phyloP scores from a whole-genome alignment of 2,797 vertebrate genomes.

The Fringilla coelebs region DNA sequence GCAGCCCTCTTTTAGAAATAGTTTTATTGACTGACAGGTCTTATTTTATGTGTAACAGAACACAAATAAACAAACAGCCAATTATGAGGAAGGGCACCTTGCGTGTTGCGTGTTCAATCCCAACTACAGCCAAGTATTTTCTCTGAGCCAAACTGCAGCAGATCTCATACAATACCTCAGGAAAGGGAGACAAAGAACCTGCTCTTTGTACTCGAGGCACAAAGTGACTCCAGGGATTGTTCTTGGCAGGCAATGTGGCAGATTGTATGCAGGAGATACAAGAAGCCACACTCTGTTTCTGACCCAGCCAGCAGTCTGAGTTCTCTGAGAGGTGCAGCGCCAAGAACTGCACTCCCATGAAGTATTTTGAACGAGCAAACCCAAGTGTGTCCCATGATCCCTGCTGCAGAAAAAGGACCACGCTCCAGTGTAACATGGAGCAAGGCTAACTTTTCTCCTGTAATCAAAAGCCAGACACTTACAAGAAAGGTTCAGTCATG shows the following conservation, averaged over 20 bases:
- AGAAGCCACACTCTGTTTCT: background rate
- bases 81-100: background rate
- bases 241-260: background rate
- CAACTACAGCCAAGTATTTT: background rate
- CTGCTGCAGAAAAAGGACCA: background rate
- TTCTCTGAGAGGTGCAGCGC: background rate
- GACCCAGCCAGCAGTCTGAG: background rate
- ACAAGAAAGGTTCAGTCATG: background rate
- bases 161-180: background rate
- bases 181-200: background rate
- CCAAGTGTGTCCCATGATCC: background rate
- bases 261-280: background rate
- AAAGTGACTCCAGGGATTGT: background rate
- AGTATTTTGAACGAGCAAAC: background rate
- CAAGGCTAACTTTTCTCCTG: background rate
- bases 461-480: background rate
- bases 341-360: background rate
- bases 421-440: background rate
- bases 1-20: background rate
- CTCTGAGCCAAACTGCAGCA: background rate
- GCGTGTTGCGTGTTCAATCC: background rate
- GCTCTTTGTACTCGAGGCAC: background rate
- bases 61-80: background rate
- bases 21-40: background rate
- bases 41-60: constrained; percentile 28